phyloP scores from a whole-genome alignment of 2,797 vertebrate species.

The Champsocephalus gunnari region DNA sequence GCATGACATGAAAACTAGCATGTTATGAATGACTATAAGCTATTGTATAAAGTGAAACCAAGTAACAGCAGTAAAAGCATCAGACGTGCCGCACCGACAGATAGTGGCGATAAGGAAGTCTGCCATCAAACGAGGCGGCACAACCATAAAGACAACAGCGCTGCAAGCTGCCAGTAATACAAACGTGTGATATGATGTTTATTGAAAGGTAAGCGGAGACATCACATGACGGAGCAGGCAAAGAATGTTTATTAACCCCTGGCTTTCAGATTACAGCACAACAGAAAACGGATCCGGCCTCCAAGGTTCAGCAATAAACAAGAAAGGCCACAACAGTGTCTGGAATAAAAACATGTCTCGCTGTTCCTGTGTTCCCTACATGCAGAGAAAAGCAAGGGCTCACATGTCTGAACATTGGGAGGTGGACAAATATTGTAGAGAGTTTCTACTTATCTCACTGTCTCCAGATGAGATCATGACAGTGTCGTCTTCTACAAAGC shows the following conservation, averaged over 20 bases:
- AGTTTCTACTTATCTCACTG: not conserved
- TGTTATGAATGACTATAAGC: not conserved
- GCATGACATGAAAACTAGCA: not conserved
- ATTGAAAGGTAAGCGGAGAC: not conserved
- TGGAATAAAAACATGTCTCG: not conserved
- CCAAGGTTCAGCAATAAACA: not conserved
- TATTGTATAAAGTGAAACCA: not conserved
- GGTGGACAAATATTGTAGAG: not conserved
- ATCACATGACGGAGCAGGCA: not conserved
- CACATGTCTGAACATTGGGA: not conserved
- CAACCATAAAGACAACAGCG: not conserved
- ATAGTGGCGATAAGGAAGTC: conserved; percentile 15
- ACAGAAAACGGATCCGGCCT: not conserved
- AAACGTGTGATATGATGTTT: conserved; percentile 16
- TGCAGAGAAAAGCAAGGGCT: not conserved
- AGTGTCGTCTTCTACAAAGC: not conserved
- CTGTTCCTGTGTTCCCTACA: not conserved
- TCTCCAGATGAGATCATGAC: not conserved
- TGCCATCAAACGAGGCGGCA: conserved; percentile 14
- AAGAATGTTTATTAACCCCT: not conserved
- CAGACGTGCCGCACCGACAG: not conserved
- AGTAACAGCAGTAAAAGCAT: not conserved
- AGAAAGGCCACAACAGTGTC: not conserved
- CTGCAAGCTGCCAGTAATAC: not conserved
- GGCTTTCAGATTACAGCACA: not conserved